phyloP scores from a whole-genome alignment of 2,113 vertebrate species.

The Halcyon senegalensis region DNA sequence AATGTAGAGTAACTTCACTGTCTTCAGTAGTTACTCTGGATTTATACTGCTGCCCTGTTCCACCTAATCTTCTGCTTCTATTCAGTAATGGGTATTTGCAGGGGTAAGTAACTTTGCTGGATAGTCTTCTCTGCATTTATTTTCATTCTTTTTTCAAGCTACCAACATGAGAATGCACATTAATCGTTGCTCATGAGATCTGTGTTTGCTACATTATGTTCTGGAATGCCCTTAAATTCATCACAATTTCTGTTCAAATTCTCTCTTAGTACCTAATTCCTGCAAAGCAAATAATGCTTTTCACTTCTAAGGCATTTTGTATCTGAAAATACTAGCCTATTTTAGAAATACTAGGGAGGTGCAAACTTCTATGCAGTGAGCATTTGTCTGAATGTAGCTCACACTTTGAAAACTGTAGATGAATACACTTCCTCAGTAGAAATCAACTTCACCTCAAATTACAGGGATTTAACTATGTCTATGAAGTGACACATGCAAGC shows the following conservation, averaged over 20 bases:
- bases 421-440: not conserved
- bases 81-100: not conserved
- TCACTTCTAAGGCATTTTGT: not conserved
- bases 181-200: not conserved
- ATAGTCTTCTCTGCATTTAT: not conserved
- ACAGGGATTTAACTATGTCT: not conserved
- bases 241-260: not conserved
- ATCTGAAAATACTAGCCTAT: not conserved
- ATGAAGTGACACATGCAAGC: not conserved
- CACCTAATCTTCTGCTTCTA: not conserved
- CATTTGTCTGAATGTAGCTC: not conserved
- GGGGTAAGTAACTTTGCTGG: not conserved
- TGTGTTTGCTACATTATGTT: not conserved
- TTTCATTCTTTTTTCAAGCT: slow-evolving; percentile 18
- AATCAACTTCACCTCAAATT: not conserved
- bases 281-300: not conserved
- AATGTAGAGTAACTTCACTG: slow-evolving; percentile 8
- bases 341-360: not conserved
- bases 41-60: slow-evolving; percentile 9
- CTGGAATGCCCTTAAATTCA: not conserved
- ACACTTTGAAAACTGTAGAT: not conserved
- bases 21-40: slow-evolving; percentile 24
- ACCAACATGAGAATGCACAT: not conserved
- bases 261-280: not conserved
- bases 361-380: not conserved